Evolutionary conservation across 2,888 invertebrate species (phyloP).

Genomic region (Metellina segmentata): DNA sequence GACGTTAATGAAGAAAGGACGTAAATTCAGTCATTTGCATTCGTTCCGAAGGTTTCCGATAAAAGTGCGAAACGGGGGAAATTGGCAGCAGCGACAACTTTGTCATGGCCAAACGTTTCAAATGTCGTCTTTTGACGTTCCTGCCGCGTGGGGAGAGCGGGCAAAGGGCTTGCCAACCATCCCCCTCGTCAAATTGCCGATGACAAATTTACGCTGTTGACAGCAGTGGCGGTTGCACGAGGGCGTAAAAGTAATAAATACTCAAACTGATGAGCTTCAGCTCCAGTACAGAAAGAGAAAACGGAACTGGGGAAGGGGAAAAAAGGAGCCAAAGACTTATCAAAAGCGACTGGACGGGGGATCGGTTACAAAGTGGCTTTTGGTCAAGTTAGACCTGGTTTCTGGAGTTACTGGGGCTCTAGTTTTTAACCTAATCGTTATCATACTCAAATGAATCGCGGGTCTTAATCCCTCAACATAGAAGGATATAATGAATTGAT

Average conservation of each 20-base stretch:
- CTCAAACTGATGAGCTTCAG: conserved; percentile 48
- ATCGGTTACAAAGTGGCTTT: conserved; percentile 22
- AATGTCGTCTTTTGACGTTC: conserved; percentile 59
- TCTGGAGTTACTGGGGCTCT: background rate
- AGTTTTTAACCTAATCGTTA: background rate
- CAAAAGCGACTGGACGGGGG: background rate
- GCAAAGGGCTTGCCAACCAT: no score
- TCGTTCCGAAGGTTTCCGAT: conserved; percentile 21
- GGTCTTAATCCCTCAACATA: no score
- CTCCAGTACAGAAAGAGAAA: background rate
- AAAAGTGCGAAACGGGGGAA: conserved; percentile 40
- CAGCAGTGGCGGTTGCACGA: conserved; percentile 52
- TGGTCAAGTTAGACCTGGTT: background rate
- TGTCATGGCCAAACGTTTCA: conserved; percentile 57
- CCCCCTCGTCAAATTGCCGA: conserved; percentile 52
- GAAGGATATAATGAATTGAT: no score
- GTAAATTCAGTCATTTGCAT: conserved; percentile 23
- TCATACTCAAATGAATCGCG: background rate
- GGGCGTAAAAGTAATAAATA: conserved; percentile 62
- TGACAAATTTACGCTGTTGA: conserved; percentile 62
- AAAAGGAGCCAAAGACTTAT: background rate
- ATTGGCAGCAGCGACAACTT: conserved; percentile 38
- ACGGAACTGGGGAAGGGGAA: background rate
- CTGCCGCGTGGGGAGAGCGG: background rate
- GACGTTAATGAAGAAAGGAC: background rate